These are phyloP conservation scores for Anthrax anthrax DNA, from an alignment of 2,888 invertebrate species.

Conservation along the genomic window DNA sequence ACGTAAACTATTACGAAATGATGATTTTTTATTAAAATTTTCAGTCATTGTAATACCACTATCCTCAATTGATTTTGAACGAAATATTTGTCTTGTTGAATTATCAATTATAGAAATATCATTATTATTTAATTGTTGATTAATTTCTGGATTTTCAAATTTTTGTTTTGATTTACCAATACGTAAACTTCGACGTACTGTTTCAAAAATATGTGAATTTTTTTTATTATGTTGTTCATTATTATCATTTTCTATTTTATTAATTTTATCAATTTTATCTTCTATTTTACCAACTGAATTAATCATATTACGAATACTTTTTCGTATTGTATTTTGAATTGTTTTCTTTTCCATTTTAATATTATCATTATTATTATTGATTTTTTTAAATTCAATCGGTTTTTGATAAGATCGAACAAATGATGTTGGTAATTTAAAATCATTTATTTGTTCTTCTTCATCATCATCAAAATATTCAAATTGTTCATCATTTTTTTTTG, in stretches of 20 bases:
- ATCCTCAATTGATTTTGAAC: neutral
- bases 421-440: conserved; percentile 25
- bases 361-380: conserved; percentile 14
- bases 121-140: conserved; percentile 2
- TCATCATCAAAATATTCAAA: conserved; percentile 10
- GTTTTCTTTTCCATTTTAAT: conserved; percentile 15
- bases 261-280: neutral
- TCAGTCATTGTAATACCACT: neutral
- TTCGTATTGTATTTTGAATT: conserved; percentile 20
- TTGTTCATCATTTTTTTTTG: neutral
- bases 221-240: conserved; percentile 11
- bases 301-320: conserved; percentile 28
- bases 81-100: conserved; percentile 19
- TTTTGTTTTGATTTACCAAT: conserved; percentile 18
- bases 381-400: conserved; percentile 9
- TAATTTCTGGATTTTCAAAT: neutral
- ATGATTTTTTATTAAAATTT: neutral
- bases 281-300: conserved; percentile 15
- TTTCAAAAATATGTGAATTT: conserved; percentile 15
- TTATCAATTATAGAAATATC: conserved; percentile 29
- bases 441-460: conserved; percentile 17
- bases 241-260: neutral
- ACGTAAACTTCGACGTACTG: conserved; percentile 28
- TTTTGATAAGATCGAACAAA: conserved; percentile 30
- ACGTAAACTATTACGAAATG: conserved; percentile 1